phyloP scores from a whole-genome alignment of 1,140 invertebrate species.

The silkworm (Bombyx mori) region ASM3026992v2 NC_085110.1:14768501-14769000 shows the following conservation, averaged over 20 bases:
- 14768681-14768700: slow-evolving; percentile 26
- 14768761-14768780: too few relatives aligned
- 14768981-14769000: slow-evolving; percentile 24
- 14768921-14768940: too few relatives aligned
- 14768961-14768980: too few relatives aligned
- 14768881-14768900: too few relatives aligned
- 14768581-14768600: slow-evolving; percentile 70
- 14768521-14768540: slow-evolving; percentile 25
- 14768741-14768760: background rate
- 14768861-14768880: too few relatives aligned
- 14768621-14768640: slow-evolving; percentile 64
- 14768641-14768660: slow-evolving; percentile 62
- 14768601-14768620: slow-evolving; percentile 58
- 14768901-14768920: too few relatives aligned
- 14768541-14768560: slow-evolving; percentile 37
- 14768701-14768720: slow-evolving; percentile 6
- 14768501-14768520: slow-evolving; percentile 21
- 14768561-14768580: slow-evolving; percentile 60
- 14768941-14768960: too few relatives aligned
- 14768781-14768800: too few relatives aligned
- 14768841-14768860: too few relatives aligned
- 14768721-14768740: background rate
- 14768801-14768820: too few relatives aligned
- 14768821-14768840: too few relatives aligned
- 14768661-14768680: slow-evolving; percentile 44